Evolutionary conservation across 2,888 invertebrate species (phyloP), one percentile per base, ranked within the genome.

Genomic region (Catocala nupta): DNA sequence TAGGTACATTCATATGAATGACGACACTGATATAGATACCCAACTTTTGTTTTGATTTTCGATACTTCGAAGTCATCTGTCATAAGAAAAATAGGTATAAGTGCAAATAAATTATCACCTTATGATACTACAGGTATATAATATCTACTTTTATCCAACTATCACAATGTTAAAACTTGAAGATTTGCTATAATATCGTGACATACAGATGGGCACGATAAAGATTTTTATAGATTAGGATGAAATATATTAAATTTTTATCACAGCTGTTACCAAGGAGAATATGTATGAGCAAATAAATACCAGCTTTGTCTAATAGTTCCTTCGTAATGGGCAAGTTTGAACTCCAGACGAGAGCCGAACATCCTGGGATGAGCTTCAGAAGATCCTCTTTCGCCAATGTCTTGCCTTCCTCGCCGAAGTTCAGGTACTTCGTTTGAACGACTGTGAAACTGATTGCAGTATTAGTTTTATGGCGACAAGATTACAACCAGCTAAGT

Each of bases 231-330:
- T 6, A 39, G 36, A 39, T 39, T 39, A 39, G 25, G 25, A 25
- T 39, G 8, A 9, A 39, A 39, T 39, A 39, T 39, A 9, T 36
- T 36, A 5, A 36, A 36, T 5, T 8, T 39, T 39, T 39, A 9
- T 5, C 9, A 39, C 36, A 39, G 9, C 1, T 39, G 36, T 39
- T 49, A 49, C 8, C 33, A 10, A 48, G 49, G 16, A 49, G 9
- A 33, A 5, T 16, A 13, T 12, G 16, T 48, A 16, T 16, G 6
- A 12, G 16, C 12, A 12, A 6, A 16, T 16, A 48, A 25, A 3
- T 87, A 96, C 96, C 96, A 77, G 96, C 96, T 75, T 90, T 93
- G 71, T 96, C 95, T 56, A 97, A 81, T 8, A 97, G 88, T 75
- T 96, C 96, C 52, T 89, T 92, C 51, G 94, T 90, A 50, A 95